A percentile compares a stretch with the other conserved stretches of the same genome.
These are phyloP conservation scores for Poecilus cupreus DNA, from an alignment of 2,888 invertebrate genomes.

Conservation along the genomic window DNA sequence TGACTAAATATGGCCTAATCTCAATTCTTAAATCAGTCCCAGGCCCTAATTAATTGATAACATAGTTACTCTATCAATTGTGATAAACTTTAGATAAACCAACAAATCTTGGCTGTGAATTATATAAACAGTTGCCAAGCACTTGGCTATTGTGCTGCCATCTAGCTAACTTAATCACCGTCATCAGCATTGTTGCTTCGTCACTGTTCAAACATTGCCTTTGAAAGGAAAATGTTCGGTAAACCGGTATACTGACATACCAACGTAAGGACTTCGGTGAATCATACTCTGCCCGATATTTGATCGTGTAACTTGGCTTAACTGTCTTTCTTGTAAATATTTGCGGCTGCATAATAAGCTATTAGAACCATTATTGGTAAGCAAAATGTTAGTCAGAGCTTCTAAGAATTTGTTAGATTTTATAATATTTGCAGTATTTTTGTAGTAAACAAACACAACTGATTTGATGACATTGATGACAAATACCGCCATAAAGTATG, in stretches of 20 bases:
- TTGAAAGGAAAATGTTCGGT: constrained; percentile 17
- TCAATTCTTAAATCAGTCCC: no score
- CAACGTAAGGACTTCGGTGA: background rate
- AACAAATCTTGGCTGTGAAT: background rate
- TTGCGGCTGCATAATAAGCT: background rate
- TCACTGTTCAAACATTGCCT: constrained; percentile 38
- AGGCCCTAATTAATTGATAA: background rate
- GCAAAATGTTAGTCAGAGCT: background rate
- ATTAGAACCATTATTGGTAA: background rate
- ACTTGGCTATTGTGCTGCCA: constrained; percentile 23
- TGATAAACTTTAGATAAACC: background rate
- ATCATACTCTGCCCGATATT: constrained; percentile 20
- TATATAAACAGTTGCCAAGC: constrained; percentile 27
- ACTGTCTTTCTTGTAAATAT: background rate
- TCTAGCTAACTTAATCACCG: constrained; percentile 3
- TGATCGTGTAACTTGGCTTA: constrained; percentile 4
- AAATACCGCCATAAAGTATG: no score
- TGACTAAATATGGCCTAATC: no score
- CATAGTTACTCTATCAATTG: background rate
- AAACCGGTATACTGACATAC: constrained; percentile 23
- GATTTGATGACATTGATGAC: no score
- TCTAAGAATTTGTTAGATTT: background rate
- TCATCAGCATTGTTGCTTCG: constrained; percentile 10
- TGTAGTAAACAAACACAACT: no score
- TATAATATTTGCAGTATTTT: background rate